Evolutionary conservation across 1,140 invertebrate genomes (phyloP).

Genomic region (Aricia agestis): DNA sequence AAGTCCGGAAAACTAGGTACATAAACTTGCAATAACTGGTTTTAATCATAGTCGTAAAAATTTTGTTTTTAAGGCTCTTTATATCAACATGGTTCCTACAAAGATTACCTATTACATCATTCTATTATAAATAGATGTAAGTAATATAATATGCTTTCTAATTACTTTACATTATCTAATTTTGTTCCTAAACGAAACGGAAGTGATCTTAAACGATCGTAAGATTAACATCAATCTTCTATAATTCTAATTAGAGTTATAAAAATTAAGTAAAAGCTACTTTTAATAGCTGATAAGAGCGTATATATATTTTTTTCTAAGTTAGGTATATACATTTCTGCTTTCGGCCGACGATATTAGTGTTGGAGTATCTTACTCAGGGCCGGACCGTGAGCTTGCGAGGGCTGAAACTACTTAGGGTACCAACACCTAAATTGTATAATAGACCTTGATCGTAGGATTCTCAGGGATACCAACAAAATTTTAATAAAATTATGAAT

Average conservation of each 20-base stretch:
- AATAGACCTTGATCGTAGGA: too few species aligned
- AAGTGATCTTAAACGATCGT: background rate
- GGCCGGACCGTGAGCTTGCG: background rate
- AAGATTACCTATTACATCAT: background rate
- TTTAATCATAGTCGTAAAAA: background rate
- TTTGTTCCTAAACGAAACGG: background rate
- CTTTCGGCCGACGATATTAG: slow-evolving; percentile 17
- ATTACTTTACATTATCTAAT: background rate
- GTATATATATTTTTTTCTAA: background rate
- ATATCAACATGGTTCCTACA: background rate
- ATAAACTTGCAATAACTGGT: background rate
- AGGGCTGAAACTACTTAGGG: too few species aligned
- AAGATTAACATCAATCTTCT: background rate
- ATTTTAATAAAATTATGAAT: too few species aligned
- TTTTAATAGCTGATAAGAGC: too few species aligned
- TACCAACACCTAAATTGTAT: too few species aligned
- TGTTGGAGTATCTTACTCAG: background rate
- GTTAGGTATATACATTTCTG: slow-evolving; percentile 11
- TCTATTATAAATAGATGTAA: background rate
- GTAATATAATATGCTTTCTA: background rate
- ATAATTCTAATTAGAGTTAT: background rate
- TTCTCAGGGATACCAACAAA: too few species aligned
- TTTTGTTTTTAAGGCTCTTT: background rate
- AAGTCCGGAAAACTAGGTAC: background rate
- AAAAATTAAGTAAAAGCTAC: background rate